A percentile compares a stretch with the other conserved stretches of the same genome.
phyloP scores from a whole-genome alignment of 2,888 invertebrate species.

The Luffia ferchaultella region DNA sequence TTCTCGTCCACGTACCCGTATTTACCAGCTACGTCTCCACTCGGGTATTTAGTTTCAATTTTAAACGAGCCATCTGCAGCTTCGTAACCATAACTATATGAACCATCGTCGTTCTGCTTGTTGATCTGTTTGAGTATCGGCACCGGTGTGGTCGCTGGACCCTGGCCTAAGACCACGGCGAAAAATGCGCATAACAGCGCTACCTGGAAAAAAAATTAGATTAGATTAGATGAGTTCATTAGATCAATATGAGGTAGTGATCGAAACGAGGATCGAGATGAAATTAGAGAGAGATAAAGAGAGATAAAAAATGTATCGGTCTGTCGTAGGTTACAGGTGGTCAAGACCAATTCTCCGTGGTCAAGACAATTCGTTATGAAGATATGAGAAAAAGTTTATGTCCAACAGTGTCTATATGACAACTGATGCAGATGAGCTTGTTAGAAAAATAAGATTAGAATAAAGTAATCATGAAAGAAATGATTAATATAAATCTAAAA shows the following conservation, averaged over 20 bases:
- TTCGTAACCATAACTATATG: constrained; percentile 89
- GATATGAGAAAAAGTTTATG: too few species aligned
- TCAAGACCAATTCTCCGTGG: too few species aligned
- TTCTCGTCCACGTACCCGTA: constrained; percentile 88
- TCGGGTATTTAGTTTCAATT: constrained; percentile 86
- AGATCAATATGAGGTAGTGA: too few species aligned
- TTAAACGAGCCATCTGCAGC: constrained; percentile 87
- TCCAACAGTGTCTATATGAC: too few species aligned
- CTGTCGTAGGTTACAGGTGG: too few species aligned
- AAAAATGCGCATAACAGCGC: constrained; percentile 17
- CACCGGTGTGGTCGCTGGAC: constrained; percentile 76
- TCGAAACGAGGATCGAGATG: too few species aligned
- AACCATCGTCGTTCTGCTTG: constrained; percentile 86
- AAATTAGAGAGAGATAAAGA: too few species aligned
- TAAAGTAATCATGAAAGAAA: not conserved
- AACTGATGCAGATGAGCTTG: too few species aligned
- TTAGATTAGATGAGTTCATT: not conserved
- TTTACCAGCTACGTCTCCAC: constrained; percentile 86
- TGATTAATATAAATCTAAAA: not conserved
- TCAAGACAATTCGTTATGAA: too few species aligned
- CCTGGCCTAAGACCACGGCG: constrained; percentile 28
- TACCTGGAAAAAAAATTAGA: constrained; percentile 12
- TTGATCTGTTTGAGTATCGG: constrained; percentile 86
- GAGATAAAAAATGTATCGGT: too few species aligned
- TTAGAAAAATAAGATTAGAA: not conserved